These are phyloP conservation scores for Rhagonycha lutea DNA, from an alignment of 2,888 invertebrate species.

Conservation along the genomic window DNA sequence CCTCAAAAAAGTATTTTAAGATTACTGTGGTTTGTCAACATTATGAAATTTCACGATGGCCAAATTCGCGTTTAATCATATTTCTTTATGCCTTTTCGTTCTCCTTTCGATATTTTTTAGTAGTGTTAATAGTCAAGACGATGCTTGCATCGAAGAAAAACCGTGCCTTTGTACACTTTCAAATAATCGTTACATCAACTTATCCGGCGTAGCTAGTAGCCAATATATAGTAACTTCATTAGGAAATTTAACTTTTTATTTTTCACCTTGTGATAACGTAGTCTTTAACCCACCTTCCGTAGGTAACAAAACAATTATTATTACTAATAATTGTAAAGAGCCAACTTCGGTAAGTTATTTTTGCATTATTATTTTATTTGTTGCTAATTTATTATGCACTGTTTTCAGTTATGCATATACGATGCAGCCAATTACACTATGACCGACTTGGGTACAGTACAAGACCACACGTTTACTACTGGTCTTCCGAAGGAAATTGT, in stretches of 20 bases:
- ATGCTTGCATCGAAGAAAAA: constrained; percentile 28
- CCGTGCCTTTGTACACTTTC: constrained; percentile 48
- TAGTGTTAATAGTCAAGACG: constrained; percentile 9
- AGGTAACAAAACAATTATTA: constrained; percentile 3
- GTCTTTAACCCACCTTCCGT: background rate
- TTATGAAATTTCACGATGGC: constrained; percentile 24
- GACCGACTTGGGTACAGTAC: constrained; percentile 33
- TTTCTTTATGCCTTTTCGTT: constrained; percentile 13
- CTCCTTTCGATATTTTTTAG: constrained; percentile 8
- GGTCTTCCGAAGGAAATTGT: constrained; percentile 7
- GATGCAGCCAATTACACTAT: constrained; percentile 22
- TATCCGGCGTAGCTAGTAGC: constrained; percentile 36
- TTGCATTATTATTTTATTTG: constrained; percentile 6
- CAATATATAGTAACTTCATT: background rate
- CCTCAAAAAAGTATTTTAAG: constrained; percentile 16
- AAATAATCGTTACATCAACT: constrained; percentile 45
- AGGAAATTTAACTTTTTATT: constrained; percentile 43
- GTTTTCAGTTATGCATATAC: constrained; percentile 37
- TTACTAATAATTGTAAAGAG: constrained; percentile 16
- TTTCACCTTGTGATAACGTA: constrained; percentile 51
- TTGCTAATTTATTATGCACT: constrained; percentile 3
- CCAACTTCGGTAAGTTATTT: constrained; percentile 31
- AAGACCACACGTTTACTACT: constrained; percentile 31
- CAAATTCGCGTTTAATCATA: constrained; percentile 9
- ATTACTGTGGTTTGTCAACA: background rate